Evolutionary conservation across 1,140 invertebrate species (phyloP), one percentile per base, ranked within the genome.

Genomic region (Oreohelix idahoensis): DNA sequence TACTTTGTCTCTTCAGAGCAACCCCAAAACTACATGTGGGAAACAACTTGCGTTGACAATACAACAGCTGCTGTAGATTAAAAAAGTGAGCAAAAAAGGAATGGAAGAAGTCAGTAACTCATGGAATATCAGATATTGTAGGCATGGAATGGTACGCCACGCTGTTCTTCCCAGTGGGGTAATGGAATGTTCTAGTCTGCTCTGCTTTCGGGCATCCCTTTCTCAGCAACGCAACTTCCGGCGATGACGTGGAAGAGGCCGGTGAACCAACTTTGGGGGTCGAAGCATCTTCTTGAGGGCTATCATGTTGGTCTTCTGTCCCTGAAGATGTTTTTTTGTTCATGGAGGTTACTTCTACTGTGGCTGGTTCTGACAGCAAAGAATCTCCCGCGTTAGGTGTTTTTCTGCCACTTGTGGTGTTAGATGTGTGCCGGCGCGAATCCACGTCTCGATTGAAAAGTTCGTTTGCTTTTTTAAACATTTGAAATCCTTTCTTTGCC

Each of bases 111-210:
- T 11, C 10, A 23, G 53, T 58, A 58, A 15, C 23, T 77, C 45
- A 77, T 13, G 75, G 75, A 53, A 45, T 53, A 45, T 77, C 75
- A 1, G 75, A 51, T 17, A 77, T 77, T 36, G 49, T 29, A 2
- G 75, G 75, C 75, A 77, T 77, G 17, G 75, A 77, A 53, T 77
- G 75, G 32, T 77, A 77, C 0, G 75, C 42, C 1, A 36, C 23
- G 49, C 29, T 77, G 49, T 23, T 77, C 42, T 49, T 45, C 20
- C 42, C 42, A 10, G 8, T 53, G 4, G 75, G 49, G 49, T 35
- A 77, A 35, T 53, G 39, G n/a, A 77, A 77, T n/a, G 75, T 77
- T 53, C 49, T 45, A 13, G 20, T 38, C n/a, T 77, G 53, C 26
- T 51, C 45, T 77, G n/a, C 29, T 23, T 53, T 49, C 5, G 42